A percentile compares a stretch with the other conserved stretches of the same genome.
Evolutionary conservation across 1,140 invertebrate species (phyloP).

Genomic region (Neomicropteryx cornuta): DNA sequence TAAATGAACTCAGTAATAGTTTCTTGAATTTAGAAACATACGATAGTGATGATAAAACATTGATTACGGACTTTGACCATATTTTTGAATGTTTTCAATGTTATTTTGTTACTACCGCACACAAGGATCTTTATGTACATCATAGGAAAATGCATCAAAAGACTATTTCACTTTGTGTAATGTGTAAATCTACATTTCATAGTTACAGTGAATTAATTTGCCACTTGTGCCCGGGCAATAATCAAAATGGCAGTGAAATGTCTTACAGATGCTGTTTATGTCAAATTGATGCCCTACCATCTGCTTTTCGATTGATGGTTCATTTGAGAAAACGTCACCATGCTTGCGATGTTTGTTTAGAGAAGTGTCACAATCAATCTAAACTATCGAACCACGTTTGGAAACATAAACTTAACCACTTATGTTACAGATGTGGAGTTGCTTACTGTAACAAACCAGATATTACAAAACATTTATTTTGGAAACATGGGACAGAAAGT

Average conservation of each 20-base stretch:
- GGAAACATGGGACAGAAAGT: conserved; percentile 84
- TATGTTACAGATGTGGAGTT: conserved; percentile 76
- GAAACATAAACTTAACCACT: conserved; percentile 77
- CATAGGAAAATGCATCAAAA: conserved; percentile 77
- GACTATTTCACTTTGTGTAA: conserved; percentile 64
- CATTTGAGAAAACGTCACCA: conserved; percentile 72
- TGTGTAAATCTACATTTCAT: conserved; percentile 77
- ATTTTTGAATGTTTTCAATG: conserved; percentile 77
- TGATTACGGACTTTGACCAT: conserved; percentile 39
- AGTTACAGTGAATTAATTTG: conserved; percentile 76
- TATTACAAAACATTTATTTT: conserved; percentile 78
- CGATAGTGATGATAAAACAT: conserved; percentile 42
- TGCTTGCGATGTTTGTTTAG: conserved; percentile 74
- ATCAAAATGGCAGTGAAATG: conserved; percentile 52
- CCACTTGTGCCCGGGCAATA: conserved; percentile 70
- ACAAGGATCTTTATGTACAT: conserved; percentile 74
- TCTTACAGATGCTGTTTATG: conserved; percentile 63
- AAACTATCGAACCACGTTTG: conserved; percentile 73
- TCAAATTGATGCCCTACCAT: conserved; percentile 58
- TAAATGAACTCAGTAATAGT: conserved; percentile 45
- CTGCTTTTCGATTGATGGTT: conserved; percentile 74
- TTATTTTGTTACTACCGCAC: conserved; percentile 57
- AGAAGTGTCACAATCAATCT: conserved; percentile 64
- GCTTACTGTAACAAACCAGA: conserved; percentile 76
- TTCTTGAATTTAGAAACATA: conserved; percentile 64